These are phyloP conservation scores for Silurus asotus DNA, from an alignment of 2,113 vertebrate species.

Conservation along the genomic window DNA sequence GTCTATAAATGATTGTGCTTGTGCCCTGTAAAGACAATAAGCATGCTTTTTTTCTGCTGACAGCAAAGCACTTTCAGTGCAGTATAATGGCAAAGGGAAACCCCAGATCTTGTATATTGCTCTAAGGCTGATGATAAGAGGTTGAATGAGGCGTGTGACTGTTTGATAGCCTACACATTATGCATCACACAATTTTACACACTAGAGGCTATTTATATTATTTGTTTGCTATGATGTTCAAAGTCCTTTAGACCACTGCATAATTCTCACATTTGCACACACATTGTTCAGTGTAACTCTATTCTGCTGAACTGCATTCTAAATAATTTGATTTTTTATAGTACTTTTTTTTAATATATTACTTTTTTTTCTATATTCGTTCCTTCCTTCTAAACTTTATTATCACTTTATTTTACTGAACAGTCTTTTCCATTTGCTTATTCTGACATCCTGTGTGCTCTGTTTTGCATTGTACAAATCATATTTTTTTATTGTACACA, in stretches of 20 bases:
- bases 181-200: constrained; percentile 8
- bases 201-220: constrained; percentile 2
- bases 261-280: not conserved
- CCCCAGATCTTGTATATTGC: constrained; percentile 20
- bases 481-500: too few relatives aligned
- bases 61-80: not conserved
- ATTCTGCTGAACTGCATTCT: too few relatives aligned
- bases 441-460: too few relatives aligned
- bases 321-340: too few relatives aligned
- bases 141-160: constrained; percentile 1
- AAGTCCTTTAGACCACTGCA: not conserved
- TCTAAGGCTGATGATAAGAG: constrained; percentile 5
- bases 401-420: too few relatives aligned
- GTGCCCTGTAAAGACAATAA: not conserved
- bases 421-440: too few relatives aligned
- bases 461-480: too few relatives aligned
- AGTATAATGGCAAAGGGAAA: constrained; percentile 5
- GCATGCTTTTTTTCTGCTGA: not conserved
- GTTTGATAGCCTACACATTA: constrained; percentile 16
- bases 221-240: not conserved
- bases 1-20: not conserved
- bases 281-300: not conserved
- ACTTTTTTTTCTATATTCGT: too few relatives aligned
- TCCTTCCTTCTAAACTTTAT: too few relatives aligned
- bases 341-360: too few relatives aligned